Percentiles rank a stretch among this genome's conserved stretches.
Evolutionary conservation across 2,113 vertebrate species (phyloP).

Genomic region (Semicossyphus pulcher): DNA sequence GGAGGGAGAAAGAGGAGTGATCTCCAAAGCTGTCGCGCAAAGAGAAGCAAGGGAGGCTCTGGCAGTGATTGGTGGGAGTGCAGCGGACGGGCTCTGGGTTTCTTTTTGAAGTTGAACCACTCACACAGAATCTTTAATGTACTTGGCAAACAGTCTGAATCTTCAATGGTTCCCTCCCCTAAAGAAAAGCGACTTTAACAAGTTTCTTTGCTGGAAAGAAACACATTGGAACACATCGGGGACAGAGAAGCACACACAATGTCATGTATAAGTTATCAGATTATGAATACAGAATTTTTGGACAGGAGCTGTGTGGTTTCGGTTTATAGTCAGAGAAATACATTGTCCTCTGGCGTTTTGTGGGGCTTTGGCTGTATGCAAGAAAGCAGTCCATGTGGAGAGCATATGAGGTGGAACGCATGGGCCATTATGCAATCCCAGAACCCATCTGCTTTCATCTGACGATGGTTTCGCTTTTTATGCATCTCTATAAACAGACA

Average conservation of each 20-base stretch:
- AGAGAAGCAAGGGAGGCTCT: conserved; percentile 30
- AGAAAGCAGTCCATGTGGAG: too few species aligned
- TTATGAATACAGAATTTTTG: too few species aligned
- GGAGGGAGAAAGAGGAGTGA: conserved; percentile 31
- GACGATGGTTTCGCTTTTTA: too few species aligned
- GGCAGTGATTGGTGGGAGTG: conserved; percentile 62
- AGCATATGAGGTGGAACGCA: too few species aligned
- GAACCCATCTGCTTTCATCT: too few species aligned
- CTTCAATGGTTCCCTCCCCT: conserved; percentile 37
- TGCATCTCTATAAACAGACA: too few species aligned
- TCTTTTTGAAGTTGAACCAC: conserved; percentile 68
- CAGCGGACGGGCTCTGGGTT: conserved; percentile 44
- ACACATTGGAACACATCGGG: too few species aligned
- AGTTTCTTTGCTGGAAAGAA: conserved; percentile 22
- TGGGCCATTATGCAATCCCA: too few species aligned
- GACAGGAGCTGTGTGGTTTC: too few species aligned
- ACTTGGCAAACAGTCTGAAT: conserved; percentile 62
- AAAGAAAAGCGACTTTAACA: conserved; percentile 52
- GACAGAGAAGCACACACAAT: neutral
- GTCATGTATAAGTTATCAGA: conserved; percentile 14
- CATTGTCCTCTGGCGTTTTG: too few species aligned
- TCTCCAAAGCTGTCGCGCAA: conserved; percentile 41
- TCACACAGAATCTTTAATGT: conserved; percentile 75
- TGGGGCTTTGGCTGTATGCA: too few species aligned
- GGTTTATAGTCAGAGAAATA: too few species aligned